Base-by-base conservation (phyloP, 2,113 vertebrate species). In the Suncus etruscus region DNA sequence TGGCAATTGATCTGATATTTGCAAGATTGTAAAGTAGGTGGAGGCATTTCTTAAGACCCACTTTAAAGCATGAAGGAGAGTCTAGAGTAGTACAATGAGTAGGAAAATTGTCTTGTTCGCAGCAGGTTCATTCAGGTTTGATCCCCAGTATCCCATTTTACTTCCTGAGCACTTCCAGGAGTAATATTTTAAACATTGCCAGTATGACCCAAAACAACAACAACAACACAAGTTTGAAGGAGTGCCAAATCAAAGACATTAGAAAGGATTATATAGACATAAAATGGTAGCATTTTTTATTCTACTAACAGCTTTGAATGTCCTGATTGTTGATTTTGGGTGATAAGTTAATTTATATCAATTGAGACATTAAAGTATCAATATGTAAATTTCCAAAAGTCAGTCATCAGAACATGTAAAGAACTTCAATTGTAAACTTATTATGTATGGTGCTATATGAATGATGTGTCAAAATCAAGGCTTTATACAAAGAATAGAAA, bases 331-430 rank as follows among this genome's bases (percentile, higher is more conserved):
- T 89, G 61, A 92, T 66, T 58, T 61, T 25, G 16, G 39, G 63
- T 24, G 66, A 16, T 65, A 48, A 58, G 2, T 58, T 58, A 58
- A 65, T 14, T 88, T 76, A 22, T 77, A 31, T 50, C 9, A 88
- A 77, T 88, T 15, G 77, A 92, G 77, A 15, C 51, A 4, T 14
- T 16, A 54, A 54, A 54, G 9, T 54, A 54, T 54, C 3, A 2
- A 14, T 86, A 51, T 20, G 63, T 85, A 15, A 69, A 88, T 88
- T 87, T 61, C 80, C 47, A 85, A 93, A 85, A 77, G 4, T 75
- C 10, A 31, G 45, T 29, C 72, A 61, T 83, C 76, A 89, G 45
- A 92, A 93, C 88, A 88, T 77, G 27, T 81, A 68, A 29, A n/a
- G 32, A 65, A 65, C 63, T 65, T 65, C 22, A 25, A 25, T 54